phyloP scores from a whole-genome alignment of 2,113 vertebrate species.

The Nesoenas mayeri region DNA sequence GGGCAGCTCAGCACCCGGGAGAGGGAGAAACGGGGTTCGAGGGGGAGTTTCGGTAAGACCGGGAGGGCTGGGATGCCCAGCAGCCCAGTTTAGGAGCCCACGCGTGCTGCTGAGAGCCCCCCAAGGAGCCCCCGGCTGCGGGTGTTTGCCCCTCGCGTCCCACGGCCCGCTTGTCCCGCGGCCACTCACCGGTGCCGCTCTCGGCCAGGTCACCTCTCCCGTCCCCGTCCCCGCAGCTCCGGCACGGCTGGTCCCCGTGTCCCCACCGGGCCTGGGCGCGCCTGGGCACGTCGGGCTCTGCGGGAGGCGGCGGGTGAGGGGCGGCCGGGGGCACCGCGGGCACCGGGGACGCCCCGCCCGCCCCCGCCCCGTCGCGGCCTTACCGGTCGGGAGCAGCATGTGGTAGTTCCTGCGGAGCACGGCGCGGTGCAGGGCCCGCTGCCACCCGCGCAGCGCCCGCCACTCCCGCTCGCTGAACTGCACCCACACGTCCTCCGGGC shows the following conservation, averaged over 20 bases:
- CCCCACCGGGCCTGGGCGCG: fast-evolving
- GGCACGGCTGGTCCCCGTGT: fast-evolving
- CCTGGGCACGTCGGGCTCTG: background rate
- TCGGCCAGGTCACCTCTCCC: background rate
- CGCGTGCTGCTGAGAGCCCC: background rate
- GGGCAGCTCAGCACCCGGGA: background rate
- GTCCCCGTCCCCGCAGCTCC: background rate
- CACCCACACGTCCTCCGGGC: background rate
- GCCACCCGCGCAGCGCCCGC: background rate
- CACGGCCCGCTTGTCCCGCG: fast-evolving
- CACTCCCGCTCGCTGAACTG: background rate
- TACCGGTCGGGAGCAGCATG: background rate
- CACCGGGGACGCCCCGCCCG: background rate
- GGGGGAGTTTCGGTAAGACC: fast-evolving
- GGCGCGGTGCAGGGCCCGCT: background rate
- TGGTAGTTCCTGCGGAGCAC: background rate
- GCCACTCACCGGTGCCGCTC: slow-evolving; percentile 30
- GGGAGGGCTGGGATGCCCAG: background rate
- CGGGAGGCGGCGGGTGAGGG: fast-evolving
- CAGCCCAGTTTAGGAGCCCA: fast-evolving
- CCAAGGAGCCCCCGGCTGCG: too few species aligned
- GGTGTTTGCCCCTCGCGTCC: background rate
- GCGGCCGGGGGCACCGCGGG: background rate
- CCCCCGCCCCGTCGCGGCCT: background rate
- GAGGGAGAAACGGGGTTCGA: background rate